Base-by-base conservation (phyloP, 2,888 invertebrate genomes). In the Apotomis betuletana region DNA sequence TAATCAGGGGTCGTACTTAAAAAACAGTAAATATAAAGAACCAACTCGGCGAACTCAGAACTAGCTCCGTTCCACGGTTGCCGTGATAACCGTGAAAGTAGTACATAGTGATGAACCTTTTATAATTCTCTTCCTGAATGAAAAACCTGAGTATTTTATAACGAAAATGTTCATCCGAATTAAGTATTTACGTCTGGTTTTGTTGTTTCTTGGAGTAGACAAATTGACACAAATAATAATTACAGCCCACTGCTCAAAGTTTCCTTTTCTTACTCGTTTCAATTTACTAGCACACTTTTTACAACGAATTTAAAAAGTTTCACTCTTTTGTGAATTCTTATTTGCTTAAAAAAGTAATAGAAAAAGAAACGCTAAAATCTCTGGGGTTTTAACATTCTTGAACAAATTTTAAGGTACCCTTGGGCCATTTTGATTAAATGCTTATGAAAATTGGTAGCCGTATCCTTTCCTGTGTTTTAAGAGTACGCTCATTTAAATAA, bases 381-480 rank as follows among this genome's bases (percentile, higher is more conserved):
- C 75, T 69, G 70, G 4, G 70, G 72, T 69, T 69, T 65, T 71
- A 70, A 76, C 69, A 70, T 75, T 77, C 81, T 78, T 78, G 77
- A 61, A 75, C 75, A 63, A 74, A 76, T 77, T 75, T 74, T 65
- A 67, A n/a, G 71, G 70, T 74, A 75, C 75, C 76, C 78, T 75
- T 63, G 74, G 74, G 76, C 75, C 75, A 73, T 75, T 78, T 79
- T 79, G 74, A 79, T 78, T 78, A 76, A 79, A 80, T 77, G 77
- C 59, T 70, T 70, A 70, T 75, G 76, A 73, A 75, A 77, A 79
- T 74, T 76, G 76, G 73, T 73, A 74, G 76, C 76, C 79, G 78
- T 80, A 77, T 80, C 74, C 5, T 75, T 71, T 67, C 69, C 74
- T 41, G 55, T 69, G 36, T 27, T 54, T 15, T 64, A 12, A 15